Base-by-base conservation (phyloP, 2,888 invertebrate genomes). In the Actias luna region DNA sequence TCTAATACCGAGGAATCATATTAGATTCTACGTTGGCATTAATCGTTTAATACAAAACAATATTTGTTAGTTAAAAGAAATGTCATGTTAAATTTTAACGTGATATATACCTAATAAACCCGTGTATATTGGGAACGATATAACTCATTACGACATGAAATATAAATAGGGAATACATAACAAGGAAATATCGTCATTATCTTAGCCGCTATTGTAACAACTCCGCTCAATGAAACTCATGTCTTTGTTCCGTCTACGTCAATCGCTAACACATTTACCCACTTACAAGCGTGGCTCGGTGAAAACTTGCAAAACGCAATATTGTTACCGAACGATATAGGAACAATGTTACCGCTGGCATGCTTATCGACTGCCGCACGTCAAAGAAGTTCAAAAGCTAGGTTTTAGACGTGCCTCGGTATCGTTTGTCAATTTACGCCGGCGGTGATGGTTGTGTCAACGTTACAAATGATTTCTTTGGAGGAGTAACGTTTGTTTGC, bases 231-330 rank as follows among this genome's bases (percentile, higher is more conserved):
- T 76, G 69, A 67, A 70, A 36, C 27, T 67, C 70, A 68, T 69
- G 73, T 83, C 71, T 82, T 88, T 87, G 85, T 85, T 71, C 75
- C 77, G 64, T 72, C 83, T 2, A 55, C 82, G 83, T 86, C 88
- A 83, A 90, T 91, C 85, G 88, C 77, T 88, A 91, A 86, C 92
- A 91, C 89, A 91, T 91, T 91, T 87, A 92, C 92, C 90, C 81
- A 91, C 88, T 91, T 91, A 85, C 69, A n/a, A 58, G 35, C 27
- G 8, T 71, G 76, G 79, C 76, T 83, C 80, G 82, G 84, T 89
- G 91, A 90, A 92, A 92, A 92, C 90, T 91, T 89, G 87, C 86
- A 85, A 89, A 90, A 89, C 84, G 87, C 83, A 59, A 75, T 77
- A 85, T 90, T 92, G 90, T 90, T 63, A 50, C 46, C n/a, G 10